A percentile compares a stretch with the other conserved stretches of the same genome.
Evolutionary conservation across 2,797 vertebrate species (phyloP).

Genomic region (Girardinus metallicus): DNA sequence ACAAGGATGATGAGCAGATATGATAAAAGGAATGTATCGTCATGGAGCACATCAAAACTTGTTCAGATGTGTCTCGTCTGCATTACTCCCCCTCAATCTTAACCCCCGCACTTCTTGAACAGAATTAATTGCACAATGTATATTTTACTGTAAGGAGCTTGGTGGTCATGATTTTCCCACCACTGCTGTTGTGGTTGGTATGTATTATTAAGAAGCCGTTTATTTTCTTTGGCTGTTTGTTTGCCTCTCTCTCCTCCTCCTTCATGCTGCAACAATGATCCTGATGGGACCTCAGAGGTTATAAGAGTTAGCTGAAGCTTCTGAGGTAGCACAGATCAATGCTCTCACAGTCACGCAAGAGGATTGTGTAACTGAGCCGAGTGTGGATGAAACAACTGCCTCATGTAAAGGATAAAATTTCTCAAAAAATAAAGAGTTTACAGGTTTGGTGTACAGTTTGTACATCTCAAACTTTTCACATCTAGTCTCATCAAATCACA

Average conservation of each 20-base stretch:
- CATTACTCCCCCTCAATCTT: constrained; percentile 9
- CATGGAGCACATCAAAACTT: constrained; percentile 37
- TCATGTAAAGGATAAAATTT: constrained; percentile 2
- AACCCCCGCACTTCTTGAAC: constrained; percentile 4
- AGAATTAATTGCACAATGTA: constrained; percentile 22
- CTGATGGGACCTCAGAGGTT: constrained; percentile 32
- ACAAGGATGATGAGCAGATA: constrained; percentile 2
- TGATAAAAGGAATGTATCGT: constrained; percentile 32
- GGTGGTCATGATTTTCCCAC: constrained; percentile 23
- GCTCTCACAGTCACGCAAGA: constrained; percentile 23
- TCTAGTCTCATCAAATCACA: background rate
- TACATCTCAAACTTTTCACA: background rate
- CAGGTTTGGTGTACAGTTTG: background rate
- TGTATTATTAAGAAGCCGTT: constrained; percentile 52
- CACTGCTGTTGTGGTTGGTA: constrained; percentile 43
- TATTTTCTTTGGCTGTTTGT: constrained; percentile 5
- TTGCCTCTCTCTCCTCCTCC: background rate
- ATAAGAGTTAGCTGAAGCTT: constrained; percentile 16
- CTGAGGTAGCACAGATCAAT: constrained; percentile 25
- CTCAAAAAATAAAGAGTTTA: background rate
- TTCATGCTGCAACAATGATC: constrained; percentile 26
- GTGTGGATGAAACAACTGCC: background rate
- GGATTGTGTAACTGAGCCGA: constrained; percentile 21
- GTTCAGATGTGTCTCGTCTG: constrained; percentile 14
- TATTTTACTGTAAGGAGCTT: constrained; percentile 35